A percentile compares a stretch with the other conserved stretches of the same genome.
Evolutionary conservation across 1,140 invertebrate genomes (phyloP).

Genomic region (Cyphomyrmex costatus): DNA sequence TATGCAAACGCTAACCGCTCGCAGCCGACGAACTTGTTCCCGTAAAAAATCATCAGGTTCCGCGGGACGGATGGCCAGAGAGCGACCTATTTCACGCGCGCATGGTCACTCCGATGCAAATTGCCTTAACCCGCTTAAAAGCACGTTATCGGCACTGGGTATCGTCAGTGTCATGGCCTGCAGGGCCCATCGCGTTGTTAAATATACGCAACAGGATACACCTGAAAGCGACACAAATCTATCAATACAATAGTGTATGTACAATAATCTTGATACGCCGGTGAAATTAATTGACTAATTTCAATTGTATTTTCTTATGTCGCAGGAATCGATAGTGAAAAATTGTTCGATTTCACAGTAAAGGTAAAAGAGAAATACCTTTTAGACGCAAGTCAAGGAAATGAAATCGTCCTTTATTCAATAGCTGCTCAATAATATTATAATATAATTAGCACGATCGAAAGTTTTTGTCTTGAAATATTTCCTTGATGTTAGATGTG

Average conservation of each 20-base stretch:
- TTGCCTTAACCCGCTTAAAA: slow-evolving; percentile 51
- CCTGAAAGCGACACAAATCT: neutral
- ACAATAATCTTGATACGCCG: neutral
- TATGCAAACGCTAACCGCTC: slow-evolving; percentile 46
- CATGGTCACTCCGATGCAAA: slow-evolving; percentile 39
- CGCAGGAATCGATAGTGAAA: neutral
- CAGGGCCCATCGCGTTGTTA: slow-evolving; percentile 21
- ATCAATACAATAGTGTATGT: neutral
- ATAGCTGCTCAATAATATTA: neutral
- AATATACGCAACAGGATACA: neutral
- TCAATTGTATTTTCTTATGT: neutral
- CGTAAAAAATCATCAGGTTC: slow-evolving; percentile 38
- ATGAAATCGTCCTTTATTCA: neutral
- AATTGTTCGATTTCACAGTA: neutral
- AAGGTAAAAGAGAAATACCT: too few species aligned
- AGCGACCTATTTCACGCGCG: slow-evolving; percentile 30
- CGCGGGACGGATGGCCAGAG: slow-evolving; percentile 8
- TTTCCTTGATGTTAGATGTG: neutral
- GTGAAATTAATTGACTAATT: neutral
- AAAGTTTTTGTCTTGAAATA: neutral
- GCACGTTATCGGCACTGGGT: slow-evolving; percentile 42
- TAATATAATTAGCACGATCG: neutral
- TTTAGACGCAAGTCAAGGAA: neutral
- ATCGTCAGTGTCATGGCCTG: slow-evolving; percentile 15
- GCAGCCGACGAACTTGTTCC: slow-evolving; percentile 11